A percentile compares a stretch with the other conserved stretches of the same genome.
Conservation (phyloP, 2,888 invertebrate genomes). For the Metallyticus violacea region DNA sequence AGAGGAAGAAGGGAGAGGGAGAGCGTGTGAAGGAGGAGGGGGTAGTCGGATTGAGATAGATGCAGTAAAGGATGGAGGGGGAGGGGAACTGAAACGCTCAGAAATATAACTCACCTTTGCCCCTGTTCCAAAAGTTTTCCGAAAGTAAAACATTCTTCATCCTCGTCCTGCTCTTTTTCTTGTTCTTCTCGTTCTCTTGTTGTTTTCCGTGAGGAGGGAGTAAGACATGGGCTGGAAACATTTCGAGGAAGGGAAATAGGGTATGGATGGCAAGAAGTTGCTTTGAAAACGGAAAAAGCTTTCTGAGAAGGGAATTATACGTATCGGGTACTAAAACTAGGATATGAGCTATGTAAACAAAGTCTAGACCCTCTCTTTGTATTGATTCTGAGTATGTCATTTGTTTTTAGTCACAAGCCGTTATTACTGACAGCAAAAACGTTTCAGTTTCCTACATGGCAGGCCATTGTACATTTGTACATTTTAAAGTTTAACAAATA, state of each 20-base stretch:
- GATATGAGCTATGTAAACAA: background rate
- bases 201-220: background rate
- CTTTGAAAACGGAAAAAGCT: background rate
- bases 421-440: background rate
- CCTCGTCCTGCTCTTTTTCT: background rate
- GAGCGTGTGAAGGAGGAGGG: background rate
- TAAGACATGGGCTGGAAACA: background rate
- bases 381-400: background rate
- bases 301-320: background rate
- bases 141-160: conserved; percentile 2
- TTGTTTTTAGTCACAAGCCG: background rate
- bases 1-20: background rate
- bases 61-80: background rate
- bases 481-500: too few relatives aligned
- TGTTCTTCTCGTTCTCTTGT: background rate
- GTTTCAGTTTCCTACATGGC: too few relatives aligned
- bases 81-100: conserved; percentile 15
- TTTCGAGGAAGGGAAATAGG: background rate
- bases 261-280: background rate
- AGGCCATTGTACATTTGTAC: too few relatives aligned
- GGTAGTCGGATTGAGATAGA: conserved; percentile 16
- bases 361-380: background rate
- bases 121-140: conserved; percentile 12
- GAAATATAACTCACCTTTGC: conserved; percentile 28
- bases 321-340: background rate